phyloP scores from a whole-genome alignment of 2,888 invertebrate species.

The Teleogryllus oceanicus region DNA sequence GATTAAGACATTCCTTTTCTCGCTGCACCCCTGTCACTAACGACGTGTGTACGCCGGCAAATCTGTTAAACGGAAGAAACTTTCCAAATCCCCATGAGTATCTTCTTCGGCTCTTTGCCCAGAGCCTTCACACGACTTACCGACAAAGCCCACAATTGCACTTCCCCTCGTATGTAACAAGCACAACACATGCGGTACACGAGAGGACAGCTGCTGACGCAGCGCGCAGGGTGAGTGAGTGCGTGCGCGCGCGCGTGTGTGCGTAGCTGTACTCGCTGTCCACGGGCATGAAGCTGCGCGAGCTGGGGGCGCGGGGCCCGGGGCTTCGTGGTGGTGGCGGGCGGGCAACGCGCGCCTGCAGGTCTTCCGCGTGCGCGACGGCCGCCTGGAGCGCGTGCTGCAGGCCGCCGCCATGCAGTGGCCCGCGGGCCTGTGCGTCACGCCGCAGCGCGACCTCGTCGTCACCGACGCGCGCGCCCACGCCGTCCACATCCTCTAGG shows the following conservation, averaged over 20 bases:
- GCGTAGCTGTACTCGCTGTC: conserved; percentile 65
- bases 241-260: conserved; percentile 38
- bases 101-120: too few species aligned
- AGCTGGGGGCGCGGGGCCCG: conserved; percentile 68
- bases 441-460: conserved; percentile 59
- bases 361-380: conserved; percentile 28
- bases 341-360: conserved; percentile 74
- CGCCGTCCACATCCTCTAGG: background rate
- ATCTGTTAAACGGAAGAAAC: too few species aligned
- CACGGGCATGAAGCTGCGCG: conserved; percentile 52
- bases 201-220: too few species aligned
- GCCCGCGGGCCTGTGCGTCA: conserved; percentile 65
- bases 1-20: too few species aligned
- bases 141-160: too few species aligned
- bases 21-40: too few species aligned
- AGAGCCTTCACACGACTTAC: too few species aligned
- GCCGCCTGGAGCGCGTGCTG: background rate
- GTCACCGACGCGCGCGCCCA: conserved; percentile 51
- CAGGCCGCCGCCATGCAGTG: conserved; percentile 58
- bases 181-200: too few species aligned
- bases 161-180: too few species aligned
- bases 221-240: too few species aligned
- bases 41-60: too few species aligned
- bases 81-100: too few species aligned
- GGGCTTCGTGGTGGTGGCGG: conserved; percentile 74